Evolutionary conservation across 2,888 invertebrate species (phyloP), one percentile per base, ranked within the genome.

Genomic region (Oxycera nigricornis): DNA sequence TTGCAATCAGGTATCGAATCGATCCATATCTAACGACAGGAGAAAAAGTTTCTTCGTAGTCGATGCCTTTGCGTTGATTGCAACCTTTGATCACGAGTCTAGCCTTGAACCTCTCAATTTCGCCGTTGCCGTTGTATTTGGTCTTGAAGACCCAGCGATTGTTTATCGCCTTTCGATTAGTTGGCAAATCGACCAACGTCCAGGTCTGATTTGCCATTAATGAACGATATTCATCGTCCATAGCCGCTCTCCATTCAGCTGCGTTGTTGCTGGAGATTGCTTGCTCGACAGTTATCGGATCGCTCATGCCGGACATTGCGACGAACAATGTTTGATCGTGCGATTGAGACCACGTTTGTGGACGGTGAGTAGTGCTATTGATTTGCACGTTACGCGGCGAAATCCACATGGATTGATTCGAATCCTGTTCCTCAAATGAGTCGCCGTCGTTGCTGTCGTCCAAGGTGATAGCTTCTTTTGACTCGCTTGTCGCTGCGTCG

Each of bases 121-220:
- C 52, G 17, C 70, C 73, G 9, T 70, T 41, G 22, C 50, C 62
- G 35, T 39, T 39, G 26, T 57, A 61, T 73, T 75, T 77, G 9
- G 68, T 76, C 46, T 61, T 77, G 26, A 76, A 75, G 14, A 73
- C 41, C 75, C 75, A 76, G 2, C 46, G 46, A 14, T 3, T 46
- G 2, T 46, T 46, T 52, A 78, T 76, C 9, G 77, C 30, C 62
- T 76, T 76, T 74, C 78, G 75, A 2, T 67, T 35, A 2, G 26
- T 30, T 14, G 79, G 79, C 14, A 46, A 46, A 2, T 46, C 46
- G 11, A 7, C 3, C 3, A 46, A 17, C 14, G 46, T 11, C 46
- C 46, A 46, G 14, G 14, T 46, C 2, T 17, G n/a, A 11, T 46
- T 46, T 46, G 11, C 46, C 2, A 46, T 2, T 11, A 7, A 46